phyloP scores from a whole-genome alignment of 2,113 vertebrate species.

The Lucifuga dentata region DNA sequence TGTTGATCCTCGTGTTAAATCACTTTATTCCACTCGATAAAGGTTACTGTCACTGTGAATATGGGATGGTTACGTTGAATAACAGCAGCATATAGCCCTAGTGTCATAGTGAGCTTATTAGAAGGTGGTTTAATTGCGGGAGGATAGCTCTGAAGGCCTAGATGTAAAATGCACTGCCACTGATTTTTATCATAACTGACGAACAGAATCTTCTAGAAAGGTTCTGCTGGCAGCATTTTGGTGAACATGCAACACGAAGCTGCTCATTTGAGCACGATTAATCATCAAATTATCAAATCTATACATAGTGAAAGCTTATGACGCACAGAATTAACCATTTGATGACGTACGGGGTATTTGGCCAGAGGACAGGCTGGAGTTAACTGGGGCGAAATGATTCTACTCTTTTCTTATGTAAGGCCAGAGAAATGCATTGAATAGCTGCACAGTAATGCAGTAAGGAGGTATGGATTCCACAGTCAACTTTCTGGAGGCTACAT shows the following conservation, averaged over 20 bases:
- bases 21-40: too few relatives aligned
- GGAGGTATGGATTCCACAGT: conserved; percentile 23
- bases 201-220: conserved; percentile 17
- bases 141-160: too few relatives aligned
- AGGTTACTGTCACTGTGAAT: too few relatives aligned
- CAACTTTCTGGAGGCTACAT: too few relatives aligned
- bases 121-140: too few relatives aligned
- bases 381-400: conserved; percentile 62
- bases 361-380: conserved; percentile 56
- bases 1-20: too few relatives aligned
- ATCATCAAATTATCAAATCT: not conserved
- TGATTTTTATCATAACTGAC: conserved; percentile 30
- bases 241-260: not conserved
- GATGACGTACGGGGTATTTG: conserved; percentile 26
- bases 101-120: too few relatives aligned
- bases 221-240: conserved; percentile 1
- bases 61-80: too few relatives aligned
- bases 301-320: not conserved
- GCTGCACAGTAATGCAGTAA: conserved; percentile 33
- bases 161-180: too few relatives aligned
- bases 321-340: conserved; percentile 55
- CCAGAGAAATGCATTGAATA: conserved; percentile 43
- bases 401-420: conserved; percentile 56
- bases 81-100: too few relatives aligned
- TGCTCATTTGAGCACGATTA: not conserved